Percentiles rank a stretch among this genome's conserved stretches.
phyloP scores from a whole-genome alignment of 2,797 vertebrate species.

The Buphagus erythrorhynchus region DNA sequence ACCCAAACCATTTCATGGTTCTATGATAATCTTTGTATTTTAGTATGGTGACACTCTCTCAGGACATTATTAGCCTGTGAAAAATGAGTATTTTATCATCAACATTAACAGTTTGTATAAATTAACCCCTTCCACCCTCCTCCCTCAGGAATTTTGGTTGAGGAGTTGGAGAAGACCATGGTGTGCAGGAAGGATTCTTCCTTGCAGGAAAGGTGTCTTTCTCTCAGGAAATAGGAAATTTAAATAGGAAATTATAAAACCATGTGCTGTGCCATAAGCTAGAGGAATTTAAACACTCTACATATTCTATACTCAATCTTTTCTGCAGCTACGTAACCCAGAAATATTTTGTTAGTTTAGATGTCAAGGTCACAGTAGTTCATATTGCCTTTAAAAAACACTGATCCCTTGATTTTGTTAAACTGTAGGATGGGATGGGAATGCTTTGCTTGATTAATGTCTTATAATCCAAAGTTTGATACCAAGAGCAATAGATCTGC shows the following conservation, averaged over 20 bases:
- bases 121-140: not conserved
- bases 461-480: not conserved
- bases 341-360: not conserved
- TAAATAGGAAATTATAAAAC: not conserved
- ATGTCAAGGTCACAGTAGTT: rapidly evolving
- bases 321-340: not conserved
- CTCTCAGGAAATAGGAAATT: not conserved
- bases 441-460: not conserved
- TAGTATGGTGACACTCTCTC: not conserved
- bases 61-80: not conserved
- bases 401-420: not conserved
- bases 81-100: not conserved
- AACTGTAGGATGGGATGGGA: not conserved
- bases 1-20: not conserved
- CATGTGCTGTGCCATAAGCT: not conserved
- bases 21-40: not conserved
- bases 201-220: not conserved
- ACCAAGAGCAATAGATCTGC: not conserved
- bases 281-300: not conserved
- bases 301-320: not conserved
- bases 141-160: not conserved
- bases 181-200: not conserved
- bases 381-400: not conserved
- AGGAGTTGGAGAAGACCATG: not conserved
- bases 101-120: not conserved